Evolutionary conservation across 2,113 vertebrate species (phyloP).

Genomic region (Potamarius usumacintae): DNA sequence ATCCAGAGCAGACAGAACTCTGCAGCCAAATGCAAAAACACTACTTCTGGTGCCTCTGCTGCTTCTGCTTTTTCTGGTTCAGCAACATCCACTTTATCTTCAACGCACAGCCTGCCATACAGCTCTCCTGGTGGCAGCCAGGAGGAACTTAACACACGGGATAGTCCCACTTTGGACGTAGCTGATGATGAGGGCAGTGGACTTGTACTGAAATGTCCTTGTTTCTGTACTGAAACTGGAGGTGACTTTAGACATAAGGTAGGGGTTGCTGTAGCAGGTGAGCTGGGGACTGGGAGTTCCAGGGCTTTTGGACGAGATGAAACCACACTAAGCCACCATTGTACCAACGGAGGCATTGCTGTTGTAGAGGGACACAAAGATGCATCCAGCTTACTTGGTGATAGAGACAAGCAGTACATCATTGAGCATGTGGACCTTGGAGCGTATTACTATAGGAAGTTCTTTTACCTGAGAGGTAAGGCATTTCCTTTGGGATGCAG

Average conservation of each 20-base stretch:
- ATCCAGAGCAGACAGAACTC: constrained; percentile 82
- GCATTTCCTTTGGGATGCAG: background rate
- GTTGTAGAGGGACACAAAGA: constrained; percentile 93
- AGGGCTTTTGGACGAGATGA: constrained; percentile 81
- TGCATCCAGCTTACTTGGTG: constrained; percentile 82
- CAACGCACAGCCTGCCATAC: constrained; percentile 76
- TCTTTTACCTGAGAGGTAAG: constrained; percentile 97
- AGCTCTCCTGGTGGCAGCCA: constrained; percentile 96
- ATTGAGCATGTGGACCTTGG: constrained; percentile 96
- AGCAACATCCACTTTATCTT: constrained; percentile 75
- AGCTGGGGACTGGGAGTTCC: constrained; percentile 77
- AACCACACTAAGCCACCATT: constrained; percentile 80
- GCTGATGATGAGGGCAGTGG: constrained; percentile 96
- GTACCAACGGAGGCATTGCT: constrained; percentile 93
- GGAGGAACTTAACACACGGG: constrained; percentile 92
- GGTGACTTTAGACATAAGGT: constrained; percentile 72
- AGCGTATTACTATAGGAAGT: constrained; percentile 93
- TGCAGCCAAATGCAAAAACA: constrained; percentile 89
- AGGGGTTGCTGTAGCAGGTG: constrained; percentile 62
- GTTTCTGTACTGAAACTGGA: constrained; percentile 96
- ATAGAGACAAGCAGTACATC: constrained; percentile 89
- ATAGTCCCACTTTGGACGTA: constrained; percentile 86
- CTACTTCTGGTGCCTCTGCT: constrained; percentile 95
- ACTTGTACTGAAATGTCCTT: constrained; percentile 93
- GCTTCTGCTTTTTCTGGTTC: constrained; percentile 88